Base-by-base conservation (phyloP, 2,888 invertebrate species). In the Tenthredo notha region DNA sequence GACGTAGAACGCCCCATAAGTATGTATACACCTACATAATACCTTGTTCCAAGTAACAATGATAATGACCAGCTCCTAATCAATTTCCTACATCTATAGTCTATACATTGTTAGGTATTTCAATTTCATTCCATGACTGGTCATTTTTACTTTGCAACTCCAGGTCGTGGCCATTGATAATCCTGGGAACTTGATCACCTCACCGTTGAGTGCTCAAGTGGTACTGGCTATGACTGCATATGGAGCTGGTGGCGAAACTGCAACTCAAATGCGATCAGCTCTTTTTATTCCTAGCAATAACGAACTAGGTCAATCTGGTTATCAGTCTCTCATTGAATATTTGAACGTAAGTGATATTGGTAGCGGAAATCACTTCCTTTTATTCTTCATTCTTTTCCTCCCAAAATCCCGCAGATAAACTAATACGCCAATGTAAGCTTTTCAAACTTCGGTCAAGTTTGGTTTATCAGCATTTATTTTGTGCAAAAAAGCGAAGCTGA, bases 181-280 rank as follows among this genome's bases (percentile, higher is more conserved):
- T 70, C 37, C 7, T 70, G 37, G 70, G 9, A 92, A 92, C 86
- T 85, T 92, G 2, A 89, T 92, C 72, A 86, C 84, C 10, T 94
- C 94, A 33, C 93, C 94, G 0, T 84, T 93, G 40, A 93, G 94
- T 74, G 91, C 91, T 6, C 90, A 91, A 33, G 84, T 91, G 84
- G 92, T 91, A 33, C 88, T 93, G 37, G 89, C 92, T 25, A 90
- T 94, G 92, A 90, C 90, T 9, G 86, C 90, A 37, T 89, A 86
- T 50, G 93, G 93, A 9, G 89, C 93, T 3, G 85, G 85, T 1
- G 92, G 89, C 65, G 85, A 89, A 9, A 92, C 92, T 9, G 88
- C 89, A n/a, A 15, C 85, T 0, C 86, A 92, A 85, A 89, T 93
- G 80, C 88, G 86, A 40, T 40, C 85, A 21, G 86, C 85, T n/a